Conservation (phyloP, 2,888 invertebrate species). For the Horisme vitalbata region DNA sequence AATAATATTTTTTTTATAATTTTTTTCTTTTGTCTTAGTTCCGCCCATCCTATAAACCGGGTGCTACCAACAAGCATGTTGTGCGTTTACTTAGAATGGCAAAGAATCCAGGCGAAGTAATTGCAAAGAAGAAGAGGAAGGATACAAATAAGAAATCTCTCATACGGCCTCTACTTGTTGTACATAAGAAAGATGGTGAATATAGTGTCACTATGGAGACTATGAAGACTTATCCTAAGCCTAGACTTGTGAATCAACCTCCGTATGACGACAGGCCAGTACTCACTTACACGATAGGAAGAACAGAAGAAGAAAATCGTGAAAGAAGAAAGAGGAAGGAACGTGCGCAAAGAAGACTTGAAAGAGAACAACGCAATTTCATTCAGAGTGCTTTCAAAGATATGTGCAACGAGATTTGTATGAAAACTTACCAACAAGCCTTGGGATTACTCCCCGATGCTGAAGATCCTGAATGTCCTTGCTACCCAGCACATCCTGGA, state of each 20-base stretch:
- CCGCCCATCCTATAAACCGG: slow-evolving; percentile 72
- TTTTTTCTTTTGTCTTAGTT: slow-evolving; percentile 59
- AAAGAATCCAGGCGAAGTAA: slow-evolving; percentile 57
- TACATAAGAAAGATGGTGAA: slow-evolving; percentile 72
- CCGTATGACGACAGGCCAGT: slow-evolving; percentile 73
- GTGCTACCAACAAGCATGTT: slow-evolving; percentile 69
- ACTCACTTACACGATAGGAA: slow-evolving; percentile 66
- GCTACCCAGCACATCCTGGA: slow-evolving; percentile 58
- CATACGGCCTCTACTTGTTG: slow-evolving; percentile 64
- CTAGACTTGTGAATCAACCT: slow-evolving; percentile 61
- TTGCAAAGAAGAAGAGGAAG: slow-evolving; percentile 63
- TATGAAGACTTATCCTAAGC: slow-evolving; percentile 62
- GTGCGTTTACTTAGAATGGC: slow-evolving; percentile 64
- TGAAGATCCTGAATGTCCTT: slow-evolving; percentile 63
- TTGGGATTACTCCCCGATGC: slow-evolving; percentile 62
- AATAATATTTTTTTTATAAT: slow-evolving; percentile 35
- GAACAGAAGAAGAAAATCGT: slow-evolving; percentile 70
- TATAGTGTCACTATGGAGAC: slow-evolving; percentile 74
- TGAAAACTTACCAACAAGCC: slow-evolving; percentile 74
- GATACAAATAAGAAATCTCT: slow-evolving; percentile 57
- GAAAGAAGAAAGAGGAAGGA: slow-evolving; percentile 63
- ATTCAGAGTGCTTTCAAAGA: slow-evolving; percentile 70
- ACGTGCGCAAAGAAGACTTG: slow-evolving; percentile 61
- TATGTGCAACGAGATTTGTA: slow-evolving; percentile 71
- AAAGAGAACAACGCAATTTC: slow-evolving; percentile 65